Conservation (phyloP, 2,888 invertebrate species). For the Drosophila glabriapex region DNA sequence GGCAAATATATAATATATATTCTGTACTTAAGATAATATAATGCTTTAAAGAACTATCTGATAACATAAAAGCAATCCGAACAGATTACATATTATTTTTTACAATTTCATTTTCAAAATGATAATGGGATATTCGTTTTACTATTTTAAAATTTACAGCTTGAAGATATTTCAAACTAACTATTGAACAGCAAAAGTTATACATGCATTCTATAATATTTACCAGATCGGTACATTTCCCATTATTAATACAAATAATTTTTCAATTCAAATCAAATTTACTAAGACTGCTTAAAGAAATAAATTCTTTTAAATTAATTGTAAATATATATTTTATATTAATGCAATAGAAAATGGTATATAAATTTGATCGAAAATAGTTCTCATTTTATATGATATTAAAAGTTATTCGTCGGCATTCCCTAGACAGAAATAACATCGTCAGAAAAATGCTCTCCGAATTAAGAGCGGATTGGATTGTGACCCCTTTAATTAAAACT, state of each 20-base stretch:
- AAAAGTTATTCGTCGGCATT: background rate
- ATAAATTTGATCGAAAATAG: background rate
- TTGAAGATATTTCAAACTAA: background rate
- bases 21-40: background rate
- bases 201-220: background rate
- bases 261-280: background rate
- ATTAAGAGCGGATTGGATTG: background rate
- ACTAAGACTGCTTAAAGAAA: background rate
- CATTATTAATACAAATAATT: background rate
- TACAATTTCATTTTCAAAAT: background rate
- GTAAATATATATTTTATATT: background rate
- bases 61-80: background rate
- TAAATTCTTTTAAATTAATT: background rate
- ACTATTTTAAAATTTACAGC: background rate
- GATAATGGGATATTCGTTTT: background rate
- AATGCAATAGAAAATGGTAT: background rate
- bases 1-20: background rate
- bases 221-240: background rate
- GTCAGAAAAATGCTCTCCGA: background rate
- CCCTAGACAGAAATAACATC: background rate
- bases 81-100: background rate
- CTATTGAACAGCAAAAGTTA: background rate
- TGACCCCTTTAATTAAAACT: conserved; percentile 1
- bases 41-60: background rate
- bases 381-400: background rate